A percentile compares a stretch with the other conserved stretches of the same genome.
phyloP scores from a whole-genome alignment of 2,797 vertebrate species.

The Aeoliscus strigatus region DNA sequence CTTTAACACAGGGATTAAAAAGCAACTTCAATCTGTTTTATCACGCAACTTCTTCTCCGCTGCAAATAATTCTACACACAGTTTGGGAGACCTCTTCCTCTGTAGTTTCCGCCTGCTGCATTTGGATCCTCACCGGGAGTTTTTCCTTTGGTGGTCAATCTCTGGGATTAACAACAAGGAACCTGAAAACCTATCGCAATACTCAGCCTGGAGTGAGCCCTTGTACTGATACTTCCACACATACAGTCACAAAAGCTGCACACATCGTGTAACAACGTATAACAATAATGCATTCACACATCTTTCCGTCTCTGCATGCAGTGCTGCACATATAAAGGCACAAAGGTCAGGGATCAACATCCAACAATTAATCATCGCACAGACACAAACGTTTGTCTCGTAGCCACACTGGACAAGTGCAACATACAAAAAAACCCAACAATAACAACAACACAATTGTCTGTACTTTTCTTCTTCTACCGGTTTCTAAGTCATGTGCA shows the following conservation, averaged over 20 bases:
- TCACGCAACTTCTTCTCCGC: constrained; percentile 6
- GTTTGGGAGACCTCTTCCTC: too few species aligned
- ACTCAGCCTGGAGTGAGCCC: constrained; percentile 34
- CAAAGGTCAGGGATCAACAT: constrained; percentile 70
- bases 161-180: constrained; percentile 67
- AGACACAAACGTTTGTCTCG: constrained; percentile 38
- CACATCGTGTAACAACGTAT: too few species aligned
- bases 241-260: too few species aligned
- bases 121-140: constrained; percentile 29
- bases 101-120: too few species aligned
- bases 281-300: constrained; percentile 16
- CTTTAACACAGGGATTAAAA: constrained; percentile 14
- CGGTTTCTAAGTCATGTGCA: constrained; percentile 27
- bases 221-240: constrained; percentile 55
- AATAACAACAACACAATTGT: too few species aligned
- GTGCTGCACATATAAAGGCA: constrained; percentile 49
- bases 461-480: too few species aligned
- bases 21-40: constrained; percentile 12
- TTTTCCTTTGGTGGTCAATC: constrained; percentile 42
- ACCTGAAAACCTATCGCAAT: constrained; percentile 58
- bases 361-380: constrained; percentile 31
- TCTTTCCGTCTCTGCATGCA: constrained; percentile 51
- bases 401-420: constrained; percentile 57
- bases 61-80: too few species aligned
- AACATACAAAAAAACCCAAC: too few species aligned